These are phyloP conservation scores for Anguilla marmorata DNA, from an alignment of 2,797 vertebrate species.

Conservation along the genomic window DNA sequence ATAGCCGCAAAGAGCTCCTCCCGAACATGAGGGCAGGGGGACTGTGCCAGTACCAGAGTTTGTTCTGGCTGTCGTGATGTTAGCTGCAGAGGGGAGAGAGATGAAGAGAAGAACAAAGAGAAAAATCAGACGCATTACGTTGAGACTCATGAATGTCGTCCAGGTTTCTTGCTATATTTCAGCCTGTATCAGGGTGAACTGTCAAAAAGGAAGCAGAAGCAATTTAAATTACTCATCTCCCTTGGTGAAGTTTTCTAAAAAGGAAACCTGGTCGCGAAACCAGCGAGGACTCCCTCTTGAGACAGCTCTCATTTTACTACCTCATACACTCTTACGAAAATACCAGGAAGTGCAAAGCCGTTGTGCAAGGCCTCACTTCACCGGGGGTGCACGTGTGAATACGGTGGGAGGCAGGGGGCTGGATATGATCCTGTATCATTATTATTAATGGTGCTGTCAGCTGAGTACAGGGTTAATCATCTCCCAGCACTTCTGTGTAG, in stretches of 20 bases:
- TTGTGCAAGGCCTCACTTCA: too few relatives aligned
- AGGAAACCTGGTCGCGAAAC: neutral
- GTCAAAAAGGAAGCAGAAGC: neutral
- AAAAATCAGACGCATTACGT: neutral
- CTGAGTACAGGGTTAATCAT: neutral
- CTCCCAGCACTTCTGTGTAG: neutral
- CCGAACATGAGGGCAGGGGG: neutral
- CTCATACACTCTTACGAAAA: neutral
- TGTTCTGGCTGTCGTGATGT: neutral
- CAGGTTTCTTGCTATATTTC: neutral
- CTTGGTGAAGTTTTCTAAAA: neutral
- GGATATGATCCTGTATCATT: neutral
- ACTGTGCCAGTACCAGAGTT: neutral
- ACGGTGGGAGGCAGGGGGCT: neutral
- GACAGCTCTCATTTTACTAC: neutral
- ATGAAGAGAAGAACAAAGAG: constrained; percentile 35
- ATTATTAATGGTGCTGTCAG: neutral
- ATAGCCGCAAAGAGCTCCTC: neutral
- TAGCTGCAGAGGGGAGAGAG: neutral
- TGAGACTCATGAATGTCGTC: neutral
- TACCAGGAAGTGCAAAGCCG: neutral
- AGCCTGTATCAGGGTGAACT: neutral
- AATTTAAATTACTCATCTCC: constrained; percentile 23
- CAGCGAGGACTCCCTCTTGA: neutral
- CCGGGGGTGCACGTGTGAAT: neutral